Evolutionary conservation across 2,888 invertebrate genomes (phyloP), one percentile per base, ranked within the genome.

Genomic region (Operophtera brumata): DNA sequence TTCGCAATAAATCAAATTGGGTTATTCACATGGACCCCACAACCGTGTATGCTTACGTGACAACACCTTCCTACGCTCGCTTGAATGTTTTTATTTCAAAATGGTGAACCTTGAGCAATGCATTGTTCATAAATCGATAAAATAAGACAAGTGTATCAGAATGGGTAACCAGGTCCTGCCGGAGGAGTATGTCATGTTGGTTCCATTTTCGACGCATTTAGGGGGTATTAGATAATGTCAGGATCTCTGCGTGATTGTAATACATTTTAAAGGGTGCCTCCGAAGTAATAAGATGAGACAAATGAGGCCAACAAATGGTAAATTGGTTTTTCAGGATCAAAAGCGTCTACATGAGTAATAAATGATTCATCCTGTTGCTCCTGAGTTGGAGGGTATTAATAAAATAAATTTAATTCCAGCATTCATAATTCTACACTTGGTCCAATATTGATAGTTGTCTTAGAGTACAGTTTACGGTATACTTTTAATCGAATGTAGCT

Each of bases 371-470:
- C 36, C 13, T 8, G 32, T 25, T 40, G 50, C 44, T 39, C n/a
- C 44, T n/a, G 44, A 50, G 43, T 44, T 12, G 14, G 36, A 44
- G 43, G 32, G 43, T 50, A 26, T 39, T 37, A 14, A 11, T 11
- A 10, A 8, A 45, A n/a, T 11, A 20, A 35, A 41, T 26, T 13
- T 1, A 9, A 32, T 40, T 34, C 14, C 28, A 36, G 35, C 11
- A 6, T 36, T 45, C 11, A 3, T 6, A 25, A 14, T 30, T 32
- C 11, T 26, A 25, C 34, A 26, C 6, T 42, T 34, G 35, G 37
- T 35, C 13, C 35, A 41, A 14, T 41, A 35, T 41, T 26, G n/a
- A 12, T 11, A n/a, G 6, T n/a, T 36, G 41, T 36, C 28, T 30
- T 11, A 36, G 42, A 36, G 41, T 14, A 36, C 25, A 34, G 32